Evolutionary conservation across 2,888 invertebrate species (phyloP), one percentile per base, ranked within the genome.

Genomic region (Epirrita christyi): DNA sequence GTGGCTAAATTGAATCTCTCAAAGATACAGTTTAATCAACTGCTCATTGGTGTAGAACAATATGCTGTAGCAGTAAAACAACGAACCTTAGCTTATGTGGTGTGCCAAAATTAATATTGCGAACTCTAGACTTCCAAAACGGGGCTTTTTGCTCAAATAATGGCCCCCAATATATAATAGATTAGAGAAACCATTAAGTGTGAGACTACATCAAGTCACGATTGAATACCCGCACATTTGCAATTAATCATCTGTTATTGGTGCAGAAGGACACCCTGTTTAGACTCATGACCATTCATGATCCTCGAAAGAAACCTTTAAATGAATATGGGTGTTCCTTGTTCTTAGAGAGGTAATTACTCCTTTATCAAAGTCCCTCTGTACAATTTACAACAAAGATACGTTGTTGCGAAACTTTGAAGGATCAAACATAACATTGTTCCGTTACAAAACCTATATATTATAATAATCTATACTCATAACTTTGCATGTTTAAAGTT

Each of bases 171-270:
- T n/a, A n/a, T n/a, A n/a, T n/a, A n/a, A n/a, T n/a, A n/a, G n/a
- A n/a, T n/a, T n/a, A n/a, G n/a, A n/a, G n/a, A n/a, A n/a, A n/a
- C n/a, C n/a, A n/a, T n/a, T n/a, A n/a, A n/a, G n/a, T n/a, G n/a
- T n/a, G n/a, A n/a, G n/a, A n/a, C n/a, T n/a, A n/a, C n/a, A n/a
- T n/a, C n/a, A n/a, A n/a, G n/a, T n/a, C n/a, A n/a, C n/a, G n/a
- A n/a, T n/a, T n/a, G n/a, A n/a, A n/a, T n/a, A n/a, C n/a, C n/a
- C n/a, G n/a, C n/a, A n/a, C n/a, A n/a, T n/a, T n/a, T n/a, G n/a
- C n/a, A n/a, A n/a, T n/a, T 48, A 43, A 48, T 48, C 40, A 40
- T 36, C 44, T 48, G 48, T 42, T 52, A 40, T 44, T 58, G 44
- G 53, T 29, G 44, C 45, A 29, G 14, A 45, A 45, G 34, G 29